phyloP scores from a whole-genome alignment of 2,888 invertebrate species.

The Odontothrips loti region DNA sequence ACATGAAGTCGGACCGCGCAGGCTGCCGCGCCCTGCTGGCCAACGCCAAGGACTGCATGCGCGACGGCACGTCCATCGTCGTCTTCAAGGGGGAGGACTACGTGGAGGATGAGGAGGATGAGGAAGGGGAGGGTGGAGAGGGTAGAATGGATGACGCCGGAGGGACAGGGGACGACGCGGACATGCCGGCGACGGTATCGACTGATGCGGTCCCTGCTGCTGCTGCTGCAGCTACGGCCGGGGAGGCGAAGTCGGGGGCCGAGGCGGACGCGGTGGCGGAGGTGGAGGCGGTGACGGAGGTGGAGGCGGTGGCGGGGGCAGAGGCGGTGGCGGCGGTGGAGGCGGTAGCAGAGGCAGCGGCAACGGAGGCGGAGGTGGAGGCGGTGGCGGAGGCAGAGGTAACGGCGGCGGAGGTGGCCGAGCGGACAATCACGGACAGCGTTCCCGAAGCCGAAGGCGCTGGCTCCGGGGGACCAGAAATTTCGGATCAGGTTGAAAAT shows the following conservation, averaged over 20 bases:
- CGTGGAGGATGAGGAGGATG: not conserved
- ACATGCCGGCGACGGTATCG: not conserved
- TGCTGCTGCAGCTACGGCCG: too few species aligned
- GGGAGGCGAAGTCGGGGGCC: too few species aligned
- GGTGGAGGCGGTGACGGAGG: too few species aligned
- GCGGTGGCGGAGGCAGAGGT: not conserved
- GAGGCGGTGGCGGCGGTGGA: too few species aligned
- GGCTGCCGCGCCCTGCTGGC: not conserved
- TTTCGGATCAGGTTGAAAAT: too few species aligned
- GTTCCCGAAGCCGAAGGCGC: too few species aligned
- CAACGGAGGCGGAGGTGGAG: not conserved
- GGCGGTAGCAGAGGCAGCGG: too few species aligned
- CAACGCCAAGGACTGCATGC: constrained; percentile 1
- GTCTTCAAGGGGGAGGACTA: not conserved
- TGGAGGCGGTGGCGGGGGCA: too few species aligned
- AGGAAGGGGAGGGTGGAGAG: not conserved
- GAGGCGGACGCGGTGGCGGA: too few species aligned
- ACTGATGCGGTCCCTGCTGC: not conserved
- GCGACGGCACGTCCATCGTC: constrained; percentile 3
- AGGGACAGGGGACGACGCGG: not conserved
- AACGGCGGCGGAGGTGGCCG: not conserved
- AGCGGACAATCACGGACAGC: not conserved
- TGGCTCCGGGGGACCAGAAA: too few species aligned
- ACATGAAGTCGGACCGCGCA: not conserved
- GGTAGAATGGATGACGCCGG: not conserved